Percentiles rank a stretch among this genome's conserved stretches.
Evolutionary conservation across 2,113 vertebrate genomes (phyloP).

Genomic region (Burhinus oedicnemus): DNA sequence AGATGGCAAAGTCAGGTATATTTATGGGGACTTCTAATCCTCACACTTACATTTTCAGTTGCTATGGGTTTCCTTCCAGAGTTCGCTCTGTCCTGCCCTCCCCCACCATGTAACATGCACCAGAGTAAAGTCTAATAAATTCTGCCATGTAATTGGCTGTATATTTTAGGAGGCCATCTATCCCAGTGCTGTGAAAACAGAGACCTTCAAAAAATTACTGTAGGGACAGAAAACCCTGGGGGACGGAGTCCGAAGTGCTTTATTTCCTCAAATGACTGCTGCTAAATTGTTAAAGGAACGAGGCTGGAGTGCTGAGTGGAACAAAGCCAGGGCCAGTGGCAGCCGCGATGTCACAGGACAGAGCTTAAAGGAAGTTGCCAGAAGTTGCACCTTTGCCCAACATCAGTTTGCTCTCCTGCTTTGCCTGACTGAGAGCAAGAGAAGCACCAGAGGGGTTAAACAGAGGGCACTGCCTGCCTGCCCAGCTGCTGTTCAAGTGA

Average conservation of each 20-base stretch:
- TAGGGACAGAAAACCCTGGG: neutral
- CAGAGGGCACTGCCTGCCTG: neutral
- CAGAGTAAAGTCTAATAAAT: conserved; percentile 36
- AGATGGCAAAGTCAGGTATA: conserved; percentile 48
- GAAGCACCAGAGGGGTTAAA: too few relatives aligned
- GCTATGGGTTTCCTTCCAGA: conserved; percentile 45
- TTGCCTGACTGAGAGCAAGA: neutral
- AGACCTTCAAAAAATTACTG: neutral
- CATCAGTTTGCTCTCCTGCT: neutral
- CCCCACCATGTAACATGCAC: neutral
- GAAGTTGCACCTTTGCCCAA: neutral
- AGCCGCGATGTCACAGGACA: neutral
- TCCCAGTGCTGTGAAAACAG: neutral
- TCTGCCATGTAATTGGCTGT: neutral
- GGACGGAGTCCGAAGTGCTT: neutral
- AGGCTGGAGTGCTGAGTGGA: neutral
- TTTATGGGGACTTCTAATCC: conserved; percentile 44
- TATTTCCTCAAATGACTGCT: neutral
- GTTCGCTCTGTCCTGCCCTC: neutral
- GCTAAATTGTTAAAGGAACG: neutral
- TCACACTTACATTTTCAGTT: conserved; percentile 16
- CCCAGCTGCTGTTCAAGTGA: neutral
- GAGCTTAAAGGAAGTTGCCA: neutral
- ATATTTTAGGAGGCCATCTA: conserved; percentile 7
- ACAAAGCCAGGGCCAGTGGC: neutral